These are phyloP conservation scores for Oplegnathus fasciatus DNA, from an alignment of 2,113 vertebrate genomes.

Conservation along the genomic window DNA sequence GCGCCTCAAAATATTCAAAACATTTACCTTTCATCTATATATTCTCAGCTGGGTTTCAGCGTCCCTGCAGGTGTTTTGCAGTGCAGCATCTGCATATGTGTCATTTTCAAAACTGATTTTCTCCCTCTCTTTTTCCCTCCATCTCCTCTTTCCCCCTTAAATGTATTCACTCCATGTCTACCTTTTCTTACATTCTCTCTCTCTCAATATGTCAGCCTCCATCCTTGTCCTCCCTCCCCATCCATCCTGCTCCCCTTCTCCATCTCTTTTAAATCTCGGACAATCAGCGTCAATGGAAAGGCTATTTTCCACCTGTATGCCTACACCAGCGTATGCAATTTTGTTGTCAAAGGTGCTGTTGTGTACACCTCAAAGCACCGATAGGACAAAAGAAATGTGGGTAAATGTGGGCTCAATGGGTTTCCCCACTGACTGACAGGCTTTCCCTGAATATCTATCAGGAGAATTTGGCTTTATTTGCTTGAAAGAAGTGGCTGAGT, in stretches of 20 bases:
- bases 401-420: neutral
- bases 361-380: neutral
- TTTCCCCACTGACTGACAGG: neutral
- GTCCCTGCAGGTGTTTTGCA: slow-evolving; percentile 34
- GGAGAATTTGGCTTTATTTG: neutral
- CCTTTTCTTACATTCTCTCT: slow-evolving; percentile 2
- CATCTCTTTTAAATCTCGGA: slow-evolving; percentile 23
- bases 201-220: neutral
- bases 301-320: slow-evolving; percentile 19
- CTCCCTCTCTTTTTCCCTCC: neutral
- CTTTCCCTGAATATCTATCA: neutral
- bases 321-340: neutral
- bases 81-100: slow-evolving; percentile 2
- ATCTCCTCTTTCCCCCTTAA: neutral
- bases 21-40: slow-evolving; percentile 3
- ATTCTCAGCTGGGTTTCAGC: slow-evolving; percentile 24
- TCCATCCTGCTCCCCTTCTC: neutral
- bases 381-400: neutral
- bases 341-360: slow-evolving; percentile 10
- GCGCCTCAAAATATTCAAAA: neutral
- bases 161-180: neutral
- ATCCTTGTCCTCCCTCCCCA: neutral
- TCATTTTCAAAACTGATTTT: slow-evolving; percentile 21
- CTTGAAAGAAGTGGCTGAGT: neutral
- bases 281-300: slow-evolving; percentile 12